Percentiles rank a stretch among this genome's conserved stretches.
These are phyloP conservation scores for Bursaphelenchus okinawaensis DNA, from an alignment of 2,888 invertebrate species.

Conservation along the genomic window DNA sequence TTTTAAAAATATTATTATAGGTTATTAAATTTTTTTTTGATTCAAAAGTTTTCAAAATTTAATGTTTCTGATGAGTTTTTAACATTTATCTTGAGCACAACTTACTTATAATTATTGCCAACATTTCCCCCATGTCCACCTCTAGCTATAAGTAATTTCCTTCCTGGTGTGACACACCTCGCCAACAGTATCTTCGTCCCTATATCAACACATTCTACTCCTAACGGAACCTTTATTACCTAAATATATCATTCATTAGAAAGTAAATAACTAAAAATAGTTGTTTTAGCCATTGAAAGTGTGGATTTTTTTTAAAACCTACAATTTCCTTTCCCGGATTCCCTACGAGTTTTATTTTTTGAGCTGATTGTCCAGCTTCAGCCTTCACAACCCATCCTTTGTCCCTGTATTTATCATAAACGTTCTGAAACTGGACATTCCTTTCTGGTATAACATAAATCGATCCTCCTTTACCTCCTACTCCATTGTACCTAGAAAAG, in stretches of 20 bases:
- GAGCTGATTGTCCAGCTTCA: constrained; percentile 15
- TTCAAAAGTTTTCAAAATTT: too few species aligned
- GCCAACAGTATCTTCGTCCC: constrained; percentile 35
- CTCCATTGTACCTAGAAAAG: constrained; percentile 44
- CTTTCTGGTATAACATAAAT: constrained; percentile 34
- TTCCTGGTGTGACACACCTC: constrained; percentile 33
- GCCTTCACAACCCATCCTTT: constrained; percentile 20
- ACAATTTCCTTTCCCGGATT: constrained; percentile 16
- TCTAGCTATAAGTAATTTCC: constrained; percentile 38
- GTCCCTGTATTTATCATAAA: neutral
- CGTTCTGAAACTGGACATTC: neutral
- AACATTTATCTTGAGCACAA: neutral
- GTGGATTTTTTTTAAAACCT: constrained; percentile 4
- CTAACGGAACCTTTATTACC: constrained; percentile 46
- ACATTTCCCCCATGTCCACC: constrained; percentile 41
- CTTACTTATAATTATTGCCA: constrained; percentile 34
- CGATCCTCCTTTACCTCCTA: constrained; percentile 49
- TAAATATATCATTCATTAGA: constrained; percentile 16
- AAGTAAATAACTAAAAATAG: constrained; percentile 8
- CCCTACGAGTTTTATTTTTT: constrained; percentile 28
- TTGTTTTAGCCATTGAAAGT: neutral
- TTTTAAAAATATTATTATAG: neutral
- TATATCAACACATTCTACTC: constrained; percentile 46
- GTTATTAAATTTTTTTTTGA: too few species aligned
- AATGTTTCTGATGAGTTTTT: neutral